Evolutionary conservation across 1,140 invertebrate genomes (phyloP).

Genomic region (Drosophila fuyamai): DNA sequence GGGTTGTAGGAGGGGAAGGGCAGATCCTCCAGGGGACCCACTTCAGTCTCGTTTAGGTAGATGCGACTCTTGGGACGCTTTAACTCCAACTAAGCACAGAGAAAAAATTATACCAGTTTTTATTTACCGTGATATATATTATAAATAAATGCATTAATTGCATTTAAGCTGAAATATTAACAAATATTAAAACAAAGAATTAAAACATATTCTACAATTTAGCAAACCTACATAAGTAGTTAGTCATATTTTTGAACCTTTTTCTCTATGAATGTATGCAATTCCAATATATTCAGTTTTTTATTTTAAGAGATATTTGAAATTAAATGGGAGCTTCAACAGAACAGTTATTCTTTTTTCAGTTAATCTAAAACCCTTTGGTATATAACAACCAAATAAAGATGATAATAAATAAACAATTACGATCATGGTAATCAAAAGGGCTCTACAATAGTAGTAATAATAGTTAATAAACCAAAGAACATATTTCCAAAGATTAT

Average conservation of each 20-base stretch:
- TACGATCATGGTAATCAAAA: too few species aligned
- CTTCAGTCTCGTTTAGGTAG: slow-evolving; percentile 73
- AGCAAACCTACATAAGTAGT: too few species aligned
- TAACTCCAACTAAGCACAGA: slow-evolving; percentile 59
- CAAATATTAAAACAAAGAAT: too few species aligned
- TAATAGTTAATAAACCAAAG: not conserved
- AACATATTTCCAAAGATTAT: not conserved
- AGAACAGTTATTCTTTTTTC: not conserved
- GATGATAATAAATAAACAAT: not conserved
- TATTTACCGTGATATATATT: not conserved
- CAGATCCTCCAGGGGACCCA: slow-evolving; percentile 67
- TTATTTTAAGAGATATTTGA: too few species aligned
- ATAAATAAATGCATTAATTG: not conserved
- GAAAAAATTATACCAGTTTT: not conserved
- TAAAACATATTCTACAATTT: too few species aligned
- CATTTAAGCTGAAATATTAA: too few species aligned
- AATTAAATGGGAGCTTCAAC: too few species aligned
- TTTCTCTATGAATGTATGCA: too few species aligned
- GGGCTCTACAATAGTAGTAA: not conserved
- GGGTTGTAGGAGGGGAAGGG: slow-evolving; percentile 74
- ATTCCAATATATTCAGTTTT: too few species aligned
- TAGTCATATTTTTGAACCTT: too few species aligned
- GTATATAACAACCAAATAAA: not conserved
- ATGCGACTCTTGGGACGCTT: slow-evolving; percentile 80
- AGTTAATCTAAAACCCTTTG: too few species aligned